phyloP scores from a whole-genome alignment of 2,888 invertebrate species.

The Macrosoma leucophasiata region DNA sequence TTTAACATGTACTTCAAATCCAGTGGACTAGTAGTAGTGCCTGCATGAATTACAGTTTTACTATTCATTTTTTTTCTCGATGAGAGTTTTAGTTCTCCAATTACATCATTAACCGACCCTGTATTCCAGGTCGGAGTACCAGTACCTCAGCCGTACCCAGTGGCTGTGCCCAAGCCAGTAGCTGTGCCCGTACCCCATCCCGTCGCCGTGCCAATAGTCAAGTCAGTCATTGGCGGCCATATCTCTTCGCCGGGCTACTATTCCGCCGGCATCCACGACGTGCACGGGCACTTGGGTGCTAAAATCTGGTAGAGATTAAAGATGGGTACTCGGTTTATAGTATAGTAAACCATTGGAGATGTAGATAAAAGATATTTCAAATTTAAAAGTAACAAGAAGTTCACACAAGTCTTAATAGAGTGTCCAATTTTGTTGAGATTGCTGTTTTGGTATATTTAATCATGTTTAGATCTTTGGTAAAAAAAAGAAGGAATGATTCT shows the following conservation, averaged over 20 bases:
- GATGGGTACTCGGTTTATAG: too few relatives aligned
- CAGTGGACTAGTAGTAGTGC: too few relatives aligned
- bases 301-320: slow-evolving; percentile 54
- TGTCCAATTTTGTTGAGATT: too few relatives aligned
- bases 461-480: too few relatives aligned
- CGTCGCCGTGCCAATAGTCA: slow-evolving; percentile 46
- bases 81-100: slow-evolving; percentile 2
- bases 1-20: too few relatives aligned
- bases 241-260: slow-evolving; percentile 12
- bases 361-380: slow-evolving; percentile 5
- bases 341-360: too few relatives aligned
- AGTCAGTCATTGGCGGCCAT: slow-evolving; percentile 32
- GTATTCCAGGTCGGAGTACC: slow-evolving; percentile 60
- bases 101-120: too few relatives aligned
- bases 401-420: too few relatives aligned
- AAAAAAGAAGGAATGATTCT: too few relatives aligned
- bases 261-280: slow-evolving; percentile 29
- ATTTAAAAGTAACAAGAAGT: slow-evolving; percentile 27
- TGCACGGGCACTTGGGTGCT: slow-evolving; percentile 31
- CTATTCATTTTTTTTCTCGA: too few relatives aligned
- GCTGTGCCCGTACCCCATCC: slow-evolving; percentile 59
- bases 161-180: slow-evolving; percentile 57
- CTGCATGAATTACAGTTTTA: too few relatives aligned
- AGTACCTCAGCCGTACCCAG: slow-evolving; percentile 66
- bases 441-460: too few relatives aligned